A percentile compares a stretch with the other conserved stretches of the same genome.
Conservation (phyloP, 1,140 invertebrate species). For the Euschistus heros region DNA sequence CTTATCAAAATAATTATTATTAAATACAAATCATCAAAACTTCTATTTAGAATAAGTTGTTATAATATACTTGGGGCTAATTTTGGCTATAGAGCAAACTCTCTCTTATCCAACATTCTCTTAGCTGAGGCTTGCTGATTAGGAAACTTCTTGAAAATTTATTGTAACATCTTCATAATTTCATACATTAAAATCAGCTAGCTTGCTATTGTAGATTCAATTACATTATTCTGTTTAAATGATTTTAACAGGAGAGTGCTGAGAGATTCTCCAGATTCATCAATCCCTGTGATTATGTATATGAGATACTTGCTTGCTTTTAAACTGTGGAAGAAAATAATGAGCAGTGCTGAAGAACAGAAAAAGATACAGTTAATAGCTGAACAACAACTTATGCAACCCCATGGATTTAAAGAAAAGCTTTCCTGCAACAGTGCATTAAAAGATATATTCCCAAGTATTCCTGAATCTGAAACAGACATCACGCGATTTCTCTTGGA, state of each 20-base stretch:
- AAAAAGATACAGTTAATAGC: constrained; percentile 25
- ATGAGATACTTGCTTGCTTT: constrained; percentile 29
- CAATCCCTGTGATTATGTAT: constrained; percentile 24
- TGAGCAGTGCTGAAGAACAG: constrained; percentile 22
- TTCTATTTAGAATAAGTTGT: no score
- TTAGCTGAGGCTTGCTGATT: no score
- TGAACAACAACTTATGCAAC: constrained; percentile 14
- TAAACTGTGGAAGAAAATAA: constrained; percentile 29
- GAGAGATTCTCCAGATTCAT: constrained; percentile 9
- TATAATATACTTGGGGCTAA: no score
- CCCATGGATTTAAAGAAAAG: constrained; percentile 16
- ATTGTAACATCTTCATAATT: no score
- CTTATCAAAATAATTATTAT: no score
- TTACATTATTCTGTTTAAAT: no score
- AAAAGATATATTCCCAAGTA: constrained; percentile 13
- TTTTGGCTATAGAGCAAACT: no score
- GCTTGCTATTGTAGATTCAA: no score
- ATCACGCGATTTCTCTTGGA: constrained; percentile 21
- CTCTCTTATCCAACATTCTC: no score
- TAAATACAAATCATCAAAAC: no score
- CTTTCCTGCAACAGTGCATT: constrained; percentile 1
- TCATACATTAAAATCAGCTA: no score
- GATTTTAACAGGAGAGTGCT: constrained; percentile 20
- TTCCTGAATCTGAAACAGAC: constrained; percentile 9
- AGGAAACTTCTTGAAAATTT: no score